These are phyloP conservation scores for Pogonophryne albipinna DNA, from an alignment of 2,797 vertebrate species.

Conservation along the genomic window DNA sequence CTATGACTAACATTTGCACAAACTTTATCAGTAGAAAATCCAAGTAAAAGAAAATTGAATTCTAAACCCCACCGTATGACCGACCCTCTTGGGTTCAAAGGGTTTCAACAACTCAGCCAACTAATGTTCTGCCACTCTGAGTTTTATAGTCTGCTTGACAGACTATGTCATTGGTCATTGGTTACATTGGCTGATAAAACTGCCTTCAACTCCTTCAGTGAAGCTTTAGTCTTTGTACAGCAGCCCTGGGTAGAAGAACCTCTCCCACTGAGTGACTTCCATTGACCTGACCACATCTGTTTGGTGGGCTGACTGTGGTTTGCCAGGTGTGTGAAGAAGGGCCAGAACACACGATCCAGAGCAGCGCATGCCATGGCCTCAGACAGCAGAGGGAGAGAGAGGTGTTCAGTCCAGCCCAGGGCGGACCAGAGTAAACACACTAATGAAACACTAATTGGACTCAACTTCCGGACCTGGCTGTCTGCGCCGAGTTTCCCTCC, in stretches of 20 bases:
- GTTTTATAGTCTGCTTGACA: neutral
- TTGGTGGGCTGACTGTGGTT: slow-evolving; percentile 31
- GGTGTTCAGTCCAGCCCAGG: slow-evolving; percentile 36
- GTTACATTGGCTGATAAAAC: slow-evolving; percentile 28
- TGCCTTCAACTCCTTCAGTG: neutral
- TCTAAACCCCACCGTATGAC: neutral
- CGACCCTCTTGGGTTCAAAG: neutral
- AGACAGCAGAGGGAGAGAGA: slow-evolving; percentile 46
- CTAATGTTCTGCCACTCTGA: slow-evolving; percentile 2
- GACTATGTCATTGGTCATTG: neutral
- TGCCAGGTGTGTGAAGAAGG: slow-evolving; percentile 52
- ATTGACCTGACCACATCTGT: slow-evolving; percentile 26
- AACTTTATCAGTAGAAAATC: slow-evolving; percentile 13
- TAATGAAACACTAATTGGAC: slow-evolving; percentile 75
- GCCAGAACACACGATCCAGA: slow-evolving; percentile 44
- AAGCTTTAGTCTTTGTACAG: neutral
- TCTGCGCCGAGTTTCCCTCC: slow-evolving; percentile 43
- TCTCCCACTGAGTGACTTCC: slow-evolving; percentile 21
- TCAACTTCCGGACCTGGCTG: slow-evolving; percentile 58
- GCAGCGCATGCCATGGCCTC: slow-evolving; percentile 27
- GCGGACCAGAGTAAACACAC: slow-evolving; percentile 70
- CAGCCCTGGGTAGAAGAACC: slow-evolving; percentile 30
- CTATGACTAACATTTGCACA: slow-evolving; percentile 8
- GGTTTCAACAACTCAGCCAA: neutral
- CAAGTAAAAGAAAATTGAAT: slow-evolving; percentile 12